phyloP scores from a whole-genome alignment of 2,888 invertebrate genomes.

The Ditula angustiorana region DNA sequence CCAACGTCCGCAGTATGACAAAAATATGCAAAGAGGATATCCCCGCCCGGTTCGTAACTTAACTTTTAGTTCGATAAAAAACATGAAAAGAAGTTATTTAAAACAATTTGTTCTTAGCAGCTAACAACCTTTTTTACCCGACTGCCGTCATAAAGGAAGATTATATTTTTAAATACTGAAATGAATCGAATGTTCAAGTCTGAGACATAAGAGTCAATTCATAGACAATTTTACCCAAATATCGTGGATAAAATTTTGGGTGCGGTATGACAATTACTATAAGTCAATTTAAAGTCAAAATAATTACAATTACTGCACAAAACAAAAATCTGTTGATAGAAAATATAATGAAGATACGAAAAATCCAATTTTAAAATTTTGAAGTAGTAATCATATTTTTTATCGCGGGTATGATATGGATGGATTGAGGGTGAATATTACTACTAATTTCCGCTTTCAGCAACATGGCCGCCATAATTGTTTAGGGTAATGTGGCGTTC shows the following conservation, averaged over 20 bases:
- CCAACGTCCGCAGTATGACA: constrained; percentile 30
- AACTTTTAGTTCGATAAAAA: neutral
- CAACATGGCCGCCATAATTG: constrained; percentile 85
- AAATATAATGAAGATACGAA: constrained; percentile 18
- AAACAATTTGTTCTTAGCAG: too few relatives aligned
- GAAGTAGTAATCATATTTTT: constrained; percentile 8
- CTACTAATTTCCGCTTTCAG: constrained; percentile 74
- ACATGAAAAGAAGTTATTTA: neutral
- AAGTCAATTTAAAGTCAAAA: constrained; percentile 37
- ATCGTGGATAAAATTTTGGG: constrained; percentile 15
- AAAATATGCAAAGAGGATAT: constrained; percentile 16
- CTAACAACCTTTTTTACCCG: too few relatives aligned
- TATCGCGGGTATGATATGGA: constrained; percentile 11
- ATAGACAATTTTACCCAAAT: constrained; percentile 39
- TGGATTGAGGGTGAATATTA: constrained; percentile 54
- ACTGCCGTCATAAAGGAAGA: too few relatives aligned
- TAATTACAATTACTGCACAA: constrained; percentile 22
- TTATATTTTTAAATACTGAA: too few relatives aligned
- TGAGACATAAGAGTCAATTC: neutral
- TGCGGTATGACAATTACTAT: constrained; percentile 29
- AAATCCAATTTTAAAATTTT: constrained; percentile 21
- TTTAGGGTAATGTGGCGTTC: constrained; percentile 86
- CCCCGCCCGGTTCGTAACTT: constrained; percentile 27
- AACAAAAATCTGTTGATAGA: constrained; percentile 28
- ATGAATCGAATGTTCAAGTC: too few relatives aligned